phyloP scores from a whole-genome alignment of 2,888 invertebrate species.

The Spodoptera littoralis region DNA sequence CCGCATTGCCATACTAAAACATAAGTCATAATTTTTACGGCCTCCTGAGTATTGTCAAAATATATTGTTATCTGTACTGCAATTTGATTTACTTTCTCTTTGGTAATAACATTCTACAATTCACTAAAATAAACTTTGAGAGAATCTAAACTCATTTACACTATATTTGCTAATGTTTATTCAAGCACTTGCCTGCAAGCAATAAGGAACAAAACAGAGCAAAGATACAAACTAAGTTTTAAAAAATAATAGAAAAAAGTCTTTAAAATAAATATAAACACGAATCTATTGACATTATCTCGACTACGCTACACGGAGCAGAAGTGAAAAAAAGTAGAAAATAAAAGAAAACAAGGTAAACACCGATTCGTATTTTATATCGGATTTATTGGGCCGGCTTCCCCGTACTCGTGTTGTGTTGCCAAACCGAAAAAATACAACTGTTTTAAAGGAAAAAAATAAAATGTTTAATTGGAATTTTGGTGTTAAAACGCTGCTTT shows the following conservation, averaged over 20 bases:
- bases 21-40: no score
- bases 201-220: constrained; percentile 15
- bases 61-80: no score
- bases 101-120: no score
- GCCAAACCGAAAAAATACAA: constrained; percentile 47
- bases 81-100: no score
- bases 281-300: constrained; percentile 46
- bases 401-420: constrained; percentile 53
- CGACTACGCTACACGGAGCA: constrained; percentile 45
- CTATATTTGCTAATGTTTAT: no score
- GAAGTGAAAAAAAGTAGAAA: constrained; percentile 58
- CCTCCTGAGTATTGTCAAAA: no score
- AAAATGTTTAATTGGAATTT: constrained; percentile 27
- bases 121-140: no score
- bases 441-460: constrained; percentile 29
- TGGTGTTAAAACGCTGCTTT: constrained; percentile 17
- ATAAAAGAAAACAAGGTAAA: constrained; percentile 72
- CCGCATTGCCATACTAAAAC: no score
- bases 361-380: constrained; percentile 71
- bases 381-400: constrained; percentile 67
- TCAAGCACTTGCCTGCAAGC: neutral
- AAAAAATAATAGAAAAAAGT: constrained; percentile 8
- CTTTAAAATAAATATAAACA: constrained; percentile 5
- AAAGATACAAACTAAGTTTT: constrained; percentile 7
- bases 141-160: no score